Percentiles rank a stretch among this genome's conserved stretches.
Conservation (phyloP, 2,797 vertebrate genomes). For the Galaxias olidus region DNA sequence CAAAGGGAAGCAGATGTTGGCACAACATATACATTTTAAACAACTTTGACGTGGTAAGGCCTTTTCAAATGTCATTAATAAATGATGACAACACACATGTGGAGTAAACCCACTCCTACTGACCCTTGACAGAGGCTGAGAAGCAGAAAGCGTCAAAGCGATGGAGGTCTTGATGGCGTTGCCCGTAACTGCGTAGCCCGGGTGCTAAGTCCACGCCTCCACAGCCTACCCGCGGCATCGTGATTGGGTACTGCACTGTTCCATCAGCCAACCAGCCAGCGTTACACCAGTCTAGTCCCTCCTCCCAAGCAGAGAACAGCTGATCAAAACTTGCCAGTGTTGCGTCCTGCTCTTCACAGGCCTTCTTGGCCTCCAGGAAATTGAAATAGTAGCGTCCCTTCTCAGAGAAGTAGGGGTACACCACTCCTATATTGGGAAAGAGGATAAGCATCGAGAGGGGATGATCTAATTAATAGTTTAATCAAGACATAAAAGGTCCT, state of each 20-base stretch:
- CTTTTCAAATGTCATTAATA: not conserved
- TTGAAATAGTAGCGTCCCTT: constrained; percentile 86
- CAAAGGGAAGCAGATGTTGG: not conserved
- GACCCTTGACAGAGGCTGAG: constrained; percentile 80
- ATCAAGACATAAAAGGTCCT: not conserved
- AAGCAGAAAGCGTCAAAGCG: constrained; percentile 92
- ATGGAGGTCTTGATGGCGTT: constrained; percentile 74
- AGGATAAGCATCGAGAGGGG: not conserved
- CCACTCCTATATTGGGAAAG: constrained; percentile 75
- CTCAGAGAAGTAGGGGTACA: constrained; percentile 87
- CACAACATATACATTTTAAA: too few relatives aligned
- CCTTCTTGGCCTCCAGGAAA: constrained; percentile 80
- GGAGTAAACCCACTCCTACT: constrained; percentile 34
- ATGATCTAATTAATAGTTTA: not conserved
- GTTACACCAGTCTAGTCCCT: constrained; percentile 93
- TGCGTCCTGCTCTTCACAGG: constrained; percentile 83
- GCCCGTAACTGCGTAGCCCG: constrained; percentile 87
- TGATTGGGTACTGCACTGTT: constrained; percentile 90
- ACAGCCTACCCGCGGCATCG: constrained; percentile 77
- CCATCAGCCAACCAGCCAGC: constrained; percentile 91
- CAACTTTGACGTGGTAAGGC: too few relatives aligned
- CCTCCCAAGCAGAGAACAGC: constrained; percentile 87
- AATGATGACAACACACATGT: not conserved
- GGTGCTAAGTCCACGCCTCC: constrained; percentile 80
- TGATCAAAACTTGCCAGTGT: constrained; percentile 87